Evolutionary conservation across 2,797 vertebrate species (phyloP).

Genomic region (Nyctalus aviator): DNA sequence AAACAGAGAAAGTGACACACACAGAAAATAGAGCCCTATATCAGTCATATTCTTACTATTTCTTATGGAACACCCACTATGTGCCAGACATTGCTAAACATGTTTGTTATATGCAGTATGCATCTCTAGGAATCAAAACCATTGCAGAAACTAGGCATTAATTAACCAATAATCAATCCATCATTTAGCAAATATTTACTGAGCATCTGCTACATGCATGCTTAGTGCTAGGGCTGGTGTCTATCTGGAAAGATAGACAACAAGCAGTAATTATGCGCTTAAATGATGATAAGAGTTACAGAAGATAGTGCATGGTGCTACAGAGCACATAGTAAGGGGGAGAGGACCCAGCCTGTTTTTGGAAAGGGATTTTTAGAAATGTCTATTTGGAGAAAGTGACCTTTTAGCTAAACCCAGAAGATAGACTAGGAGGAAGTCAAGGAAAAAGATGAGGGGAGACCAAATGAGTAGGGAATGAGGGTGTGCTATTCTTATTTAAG

Average conservation of each 20-base stretch:
- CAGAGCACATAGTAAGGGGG: neutral
- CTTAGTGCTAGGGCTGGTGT: neutral
- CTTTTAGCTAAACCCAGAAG: neutral
- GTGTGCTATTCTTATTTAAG: neutral
- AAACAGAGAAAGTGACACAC: neutral
- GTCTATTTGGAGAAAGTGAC: neutral
- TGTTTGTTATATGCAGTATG: neutral
- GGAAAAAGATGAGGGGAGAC: neutral
- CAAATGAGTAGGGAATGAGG: neutral
- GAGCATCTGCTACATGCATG: neutral
- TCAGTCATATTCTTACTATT: neutral
- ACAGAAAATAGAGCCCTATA: neutral
- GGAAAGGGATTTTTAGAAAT: neutral
- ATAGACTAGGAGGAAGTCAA: neutral
- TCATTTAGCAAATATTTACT: conserved; percentile 9
- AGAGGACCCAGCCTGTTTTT: neutral
- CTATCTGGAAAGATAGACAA: neutral
- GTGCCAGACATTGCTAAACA: neutral
- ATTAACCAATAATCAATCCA: neutral
- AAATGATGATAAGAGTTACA: neutral
- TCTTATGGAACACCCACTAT: neutral
- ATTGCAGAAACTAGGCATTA: neutral
- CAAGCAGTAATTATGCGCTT: neutral
- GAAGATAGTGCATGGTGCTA: rapidly evolving
- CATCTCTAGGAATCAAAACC: neutral